Conservation (phyloP, 2,888 invertebrate species). For the Spilarctia lutea region DNA sequence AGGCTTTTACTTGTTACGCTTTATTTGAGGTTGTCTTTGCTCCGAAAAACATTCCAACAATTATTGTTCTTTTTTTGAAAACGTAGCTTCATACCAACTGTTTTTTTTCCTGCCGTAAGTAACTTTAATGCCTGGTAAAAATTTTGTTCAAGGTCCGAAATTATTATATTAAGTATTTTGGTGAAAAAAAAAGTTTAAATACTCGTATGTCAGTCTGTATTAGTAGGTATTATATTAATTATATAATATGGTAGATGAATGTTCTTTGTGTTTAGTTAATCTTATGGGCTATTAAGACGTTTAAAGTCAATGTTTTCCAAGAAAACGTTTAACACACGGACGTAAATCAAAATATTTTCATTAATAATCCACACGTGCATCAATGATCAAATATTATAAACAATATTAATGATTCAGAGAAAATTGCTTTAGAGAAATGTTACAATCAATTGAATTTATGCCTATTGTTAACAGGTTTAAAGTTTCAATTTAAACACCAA, state of each 20-base stretch:
- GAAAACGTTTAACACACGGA: constrained; percentile 35
- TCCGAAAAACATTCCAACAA: neutral
- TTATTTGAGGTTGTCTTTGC: neutral
- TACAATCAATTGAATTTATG: constrained; percentile 3
- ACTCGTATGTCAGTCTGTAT: no score
- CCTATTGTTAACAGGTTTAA: neutral
- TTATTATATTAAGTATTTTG: no score
- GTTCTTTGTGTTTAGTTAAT: neutral
- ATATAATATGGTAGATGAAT: neutral
- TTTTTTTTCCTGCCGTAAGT: no score
- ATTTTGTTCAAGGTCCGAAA: no score
- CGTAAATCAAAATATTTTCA: constrained; percentile 47
- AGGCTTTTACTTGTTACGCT: neutral
- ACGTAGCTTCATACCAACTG: no score
- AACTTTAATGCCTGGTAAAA: no score
- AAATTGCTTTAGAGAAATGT: constrained; percentile 20
- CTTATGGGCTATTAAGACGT: constrained; percentile 4
- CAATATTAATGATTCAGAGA: constrained; percentile 42
- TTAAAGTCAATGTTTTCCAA: constrained; percentile 28
- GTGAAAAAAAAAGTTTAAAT: no score
- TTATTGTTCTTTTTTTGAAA: neutral
- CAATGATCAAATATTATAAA: constrained; percentile 38
- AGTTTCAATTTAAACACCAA: neutral
- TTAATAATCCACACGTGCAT: constrained; percentile 37
- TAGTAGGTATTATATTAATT: neutral